phyloP scores from a whole-genome alignment of 2,888 invertebrate species.

The Dasypogon diadema region DNA sequence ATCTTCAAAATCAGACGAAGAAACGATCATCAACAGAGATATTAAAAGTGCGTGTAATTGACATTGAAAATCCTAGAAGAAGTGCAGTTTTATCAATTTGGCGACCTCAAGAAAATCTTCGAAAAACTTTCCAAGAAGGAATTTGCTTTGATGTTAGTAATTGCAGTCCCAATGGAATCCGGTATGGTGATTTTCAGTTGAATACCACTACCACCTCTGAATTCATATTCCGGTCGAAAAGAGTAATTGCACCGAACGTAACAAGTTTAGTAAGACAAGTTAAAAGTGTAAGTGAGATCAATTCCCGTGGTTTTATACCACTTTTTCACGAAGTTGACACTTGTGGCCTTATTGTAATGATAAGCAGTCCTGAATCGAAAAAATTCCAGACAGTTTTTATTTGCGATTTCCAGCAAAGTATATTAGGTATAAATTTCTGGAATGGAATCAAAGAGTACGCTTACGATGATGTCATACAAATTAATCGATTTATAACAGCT shows the following conservation, averaged over 20 bases:
- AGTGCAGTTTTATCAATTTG: constrained; percentile 76
- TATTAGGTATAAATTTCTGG: constrained; percentile 73
- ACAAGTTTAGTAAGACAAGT: constrained; percentile 65
- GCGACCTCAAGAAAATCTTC: constrained; percentile 75
- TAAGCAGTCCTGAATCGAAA: constrained; percentile 63
- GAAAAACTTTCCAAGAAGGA: constrained; percentile 74
- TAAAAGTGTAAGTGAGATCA: constrained; percentile 70
- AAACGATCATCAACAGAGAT: constrained; percentile 66
- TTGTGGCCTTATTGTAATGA: constrained; percentile 75
- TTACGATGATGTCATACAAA: constrained; percentile 72
- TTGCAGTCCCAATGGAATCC: constrained; percentile 70
- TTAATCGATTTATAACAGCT: constrained; percentile 72
- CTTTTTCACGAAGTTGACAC: constrained; percentile 80
- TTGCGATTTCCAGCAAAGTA: constrained; percentile 71
- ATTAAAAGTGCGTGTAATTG: constrained; percentile 68
- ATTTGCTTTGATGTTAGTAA: constrained; percentile 73
- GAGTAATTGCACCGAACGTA: constrained; percentile 56
- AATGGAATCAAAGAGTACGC: constrained; percentile 70
- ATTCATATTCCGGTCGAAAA: constrained; percentile 62
- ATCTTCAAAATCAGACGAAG: constrained; percentile 57
- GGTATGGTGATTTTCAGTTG: constrained; percentile 70
- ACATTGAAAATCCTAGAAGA: constrained; percentile 59
- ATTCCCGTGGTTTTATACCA: constrained; percentile 65
- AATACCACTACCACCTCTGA: constrained; percentile 71
- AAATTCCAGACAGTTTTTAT: constrained; percentile 73